Evolutionary conservation across 2,888 invertebrate genomes (phyloP).

Genomic region (Muschampia plurimacula): DNA sequence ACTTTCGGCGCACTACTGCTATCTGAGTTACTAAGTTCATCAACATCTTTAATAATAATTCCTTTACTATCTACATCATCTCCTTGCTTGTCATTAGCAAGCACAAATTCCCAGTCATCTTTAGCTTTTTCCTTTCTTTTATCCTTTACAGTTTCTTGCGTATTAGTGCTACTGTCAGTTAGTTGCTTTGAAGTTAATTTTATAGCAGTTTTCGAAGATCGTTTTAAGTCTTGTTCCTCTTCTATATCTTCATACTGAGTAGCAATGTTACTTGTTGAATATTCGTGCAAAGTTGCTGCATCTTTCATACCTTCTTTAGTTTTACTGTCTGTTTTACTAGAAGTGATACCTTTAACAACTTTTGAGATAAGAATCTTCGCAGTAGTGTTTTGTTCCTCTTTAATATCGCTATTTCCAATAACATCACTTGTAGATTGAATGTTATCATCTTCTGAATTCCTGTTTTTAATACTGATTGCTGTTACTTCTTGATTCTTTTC

Average conservation of each 20-base stretch:
- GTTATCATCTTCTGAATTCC: not conserved
- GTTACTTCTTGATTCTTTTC: not conserved
- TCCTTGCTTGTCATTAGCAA: constrained; percentile 21
- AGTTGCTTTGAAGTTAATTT: not conserved
- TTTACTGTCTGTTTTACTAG: not conserved
- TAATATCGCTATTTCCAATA: not conserved
- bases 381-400: not conserved
- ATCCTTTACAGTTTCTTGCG: not conserved
- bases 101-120: constrained; percentile 23
- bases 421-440: not conserved
- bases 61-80: constrained; percentile 24
- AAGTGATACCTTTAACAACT: constrained; percentile 8
- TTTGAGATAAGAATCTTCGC: constrained; percentile 6
- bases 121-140: not conserved
- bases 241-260: constrained; percentile 29
- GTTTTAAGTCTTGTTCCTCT: constrained; percentile 12
- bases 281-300: constrained; percentile 4
- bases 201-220: not conserved
- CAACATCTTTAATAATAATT: constrained; percentile 9
- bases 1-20: not conserved
- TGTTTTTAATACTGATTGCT: not conserved
- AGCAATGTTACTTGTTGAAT: constrained; percentile 7
- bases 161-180: not conserved
- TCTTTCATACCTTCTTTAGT: constrained; percentile 15
- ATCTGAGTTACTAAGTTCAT: not conserved